These are phyloP conservation scores for Ailurus styani DNA, from an alignment of 2,113 vertebrate genomes.

Conservation along the genomic window DNA sequence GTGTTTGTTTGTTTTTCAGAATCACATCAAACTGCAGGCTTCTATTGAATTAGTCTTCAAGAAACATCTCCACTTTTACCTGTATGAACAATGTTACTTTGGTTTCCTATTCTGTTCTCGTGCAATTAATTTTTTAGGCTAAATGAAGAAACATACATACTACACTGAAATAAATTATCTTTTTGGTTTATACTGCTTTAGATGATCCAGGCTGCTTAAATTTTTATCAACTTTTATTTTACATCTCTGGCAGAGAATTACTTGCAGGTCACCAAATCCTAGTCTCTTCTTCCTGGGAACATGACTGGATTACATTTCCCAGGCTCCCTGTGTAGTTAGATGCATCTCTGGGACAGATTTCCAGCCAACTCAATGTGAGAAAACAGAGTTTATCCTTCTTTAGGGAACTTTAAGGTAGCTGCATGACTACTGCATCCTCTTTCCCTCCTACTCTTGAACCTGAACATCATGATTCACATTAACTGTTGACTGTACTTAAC, in stretches of 20 bases:
- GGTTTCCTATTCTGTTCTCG: background rate
- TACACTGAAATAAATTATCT: background rate
- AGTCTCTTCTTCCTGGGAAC: background rate
- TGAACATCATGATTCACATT: background rate
- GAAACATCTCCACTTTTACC: background rate
- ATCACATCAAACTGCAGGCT: background rate
- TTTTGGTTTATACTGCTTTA: background rate
- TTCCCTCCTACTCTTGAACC: background rate
- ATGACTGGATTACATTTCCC: background rate
- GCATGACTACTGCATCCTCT: background rate
- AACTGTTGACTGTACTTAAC: background rate
- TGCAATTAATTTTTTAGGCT: background rate
- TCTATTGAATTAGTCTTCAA: background rate
- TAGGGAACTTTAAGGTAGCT: background rate
- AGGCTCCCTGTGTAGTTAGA: background rate
- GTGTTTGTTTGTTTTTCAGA: conserved; percentile 26
- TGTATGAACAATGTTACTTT: background rate
- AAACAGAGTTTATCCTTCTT: background rate
- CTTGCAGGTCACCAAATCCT: background rate
- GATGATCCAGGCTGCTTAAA: background rate
- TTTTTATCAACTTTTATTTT: conserved; percentile 22
- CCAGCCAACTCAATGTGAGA: background rate
- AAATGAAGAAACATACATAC: background rate
- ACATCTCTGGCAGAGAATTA: background rate
- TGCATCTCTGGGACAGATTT: background rate